phyloP scores from a whole-genome alignment of 2,113 vertebrate species.

The Ptilonorhynchus violaceus region DNA sequence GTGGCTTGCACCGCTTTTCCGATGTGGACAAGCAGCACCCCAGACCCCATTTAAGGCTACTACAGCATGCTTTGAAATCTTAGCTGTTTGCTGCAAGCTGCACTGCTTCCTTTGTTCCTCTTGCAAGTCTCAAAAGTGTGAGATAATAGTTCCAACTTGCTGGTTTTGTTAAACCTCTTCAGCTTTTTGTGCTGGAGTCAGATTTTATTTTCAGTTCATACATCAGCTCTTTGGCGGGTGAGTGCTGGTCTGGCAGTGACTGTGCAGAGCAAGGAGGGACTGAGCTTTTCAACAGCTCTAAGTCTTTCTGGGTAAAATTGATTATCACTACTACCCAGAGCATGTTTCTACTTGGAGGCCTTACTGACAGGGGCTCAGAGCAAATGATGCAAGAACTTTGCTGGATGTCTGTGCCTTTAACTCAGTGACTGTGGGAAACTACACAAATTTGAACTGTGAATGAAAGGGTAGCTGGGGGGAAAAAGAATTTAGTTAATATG shows the following conservation, averaged over 20 bases:
- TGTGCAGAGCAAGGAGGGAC: not conserved
- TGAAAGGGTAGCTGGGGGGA: accelerated
- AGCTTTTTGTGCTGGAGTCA: not conserved
- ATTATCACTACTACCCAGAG: not conserved
- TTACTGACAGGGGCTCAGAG: not conserved
- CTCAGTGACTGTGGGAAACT: not conserved
- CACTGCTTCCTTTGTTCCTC: not conserved
- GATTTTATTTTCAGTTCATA: not conserved
- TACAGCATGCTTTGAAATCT: not conserved
- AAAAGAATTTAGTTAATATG: not conserved
- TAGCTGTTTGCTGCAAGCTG: not conserved
- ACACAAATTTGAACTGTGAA: not conserved
- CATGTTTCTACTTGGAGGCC: not conserved
- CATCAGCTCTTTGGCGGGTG: not conserved
- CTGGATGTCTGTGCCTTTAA: not conserved
- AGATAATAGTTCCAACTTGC: not conserved
- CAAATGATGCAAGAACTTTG: not conserved
- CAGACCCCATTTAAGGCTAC: not conserved
- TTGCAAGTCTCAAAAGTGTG: not conserved
- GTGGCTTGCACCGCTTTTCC: not conserved
- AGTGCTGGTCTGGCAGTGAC: not conserved
- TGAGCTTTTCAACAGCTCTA: not conserved
- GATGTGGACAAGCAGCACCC: not conserved
- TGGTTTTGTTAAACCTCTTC: not conserved
- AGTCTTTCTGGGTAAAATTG: not conserved